Evolutionary conservation across 1,140 invertebrate genomes (phyloP), one percentile per base, ranked within the genome.

Genomic region (Littorina saxatilis): DNA sequence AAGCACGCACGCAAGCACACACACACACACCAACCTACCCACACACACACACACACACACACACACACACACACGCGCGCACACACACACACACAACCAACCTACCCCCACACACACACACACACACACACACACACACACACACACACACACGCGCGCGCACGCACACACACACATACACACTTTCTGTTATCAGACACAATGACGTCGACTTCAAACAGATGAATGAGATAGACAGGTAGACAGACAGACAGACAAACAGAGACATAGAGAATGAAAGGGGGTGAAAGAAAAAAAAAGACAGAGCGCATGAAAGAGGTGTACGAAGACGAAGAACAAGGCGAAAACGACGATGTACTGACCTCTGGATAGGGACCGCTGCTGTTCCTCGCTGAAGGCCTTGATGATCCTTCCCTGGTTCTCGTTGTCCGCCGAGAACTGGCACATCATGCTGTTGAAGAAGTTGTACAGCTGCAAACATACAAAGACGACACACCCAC

Each of bases 401-500:
- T 82, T 73, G 27, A 88, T 40, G 40, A 88, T 84, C 39, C 82
- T 77, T 17, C 83, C 73, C 35, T 86, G 86, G 15, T 86, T 85
- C 39, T 83, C 76, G 15, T 77, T 72, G 23, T 87, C 87, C 15
- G 83, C 43, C 0, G 81, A 73, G 84, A 89, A 83, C 35, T 88
- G 87, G 15, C 72, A 61, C 73, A 94, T 84, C 75, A 98, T 94
- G 75, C 96, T 96, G 92, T 96, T 97, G 94, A 98, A 98, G 92
- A 98, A 98, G 91, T 97, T 97, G 93, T 97, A 97, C 35, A 98
- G 92, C 96, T 98, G 93, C 77, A 95, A 61, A 15, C 23, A 9
- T 40, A 20, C 15, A n/a, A 61, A 7, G 3, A 61, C 61, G 52
- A 11, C 43, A 47, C 7, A 5, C 5, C 43, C 17, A 9, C 43